Percentiles rank a stretch among this genome's conserved stretches.
Evolutionary conservation across 2,888 invertebrate species (phyloP).

Genomic region (Nomada ruficornis): DNA sequence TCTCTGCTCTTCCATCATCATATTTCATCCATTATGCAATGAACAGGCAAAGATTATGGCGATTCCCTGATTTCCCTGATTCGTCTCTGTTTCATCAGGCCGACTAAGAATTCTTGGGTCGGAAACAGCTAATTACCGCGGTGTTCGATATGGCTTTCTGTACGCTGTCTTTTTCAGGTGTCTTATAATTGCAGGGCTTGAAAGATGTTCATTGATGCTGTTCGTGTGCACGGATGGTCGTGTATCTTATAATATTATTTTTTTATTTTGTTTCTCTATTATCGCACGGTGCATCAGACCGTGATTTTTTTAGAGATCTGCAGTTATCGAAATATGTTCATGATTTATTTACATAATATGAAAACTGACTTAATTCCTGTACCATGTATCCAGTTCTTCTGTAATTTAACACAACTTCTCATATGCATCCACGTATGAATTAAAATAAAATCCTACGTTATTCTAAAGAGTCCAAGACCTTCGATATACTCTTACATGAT

Average conservation of each 20-base stretch:
- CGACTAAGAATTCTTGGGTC: slow-evolving; percentile 16
- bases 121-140: slow-evolving; percentile 47
- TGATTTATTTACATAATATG: not conserved
- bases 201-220: slow-evolving; percentile 49
- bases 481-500: not conserved
- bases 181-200: slow-evolving; percentile 34
- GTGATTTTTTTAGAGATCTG: too few relatives aligned
- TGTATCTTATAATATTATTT: not conserved
- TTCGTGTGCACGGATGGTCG: not conserved
- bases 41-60: slow-evolving; percentile 22
- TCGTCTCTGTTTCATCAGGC: slow-evolving; percentile 37
- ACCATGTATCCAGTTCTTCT: not conserved
- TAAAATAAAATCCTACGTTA: slow-evolving; percentile 5
- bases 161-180: slow-evolving; percentile 15
- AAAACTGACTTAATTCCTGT: not conserved
- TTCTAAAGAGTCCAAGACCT: slow-evolving; percentile 1
- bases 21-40: slow-evolving; percentile 43
- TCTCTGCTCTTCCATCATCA: not conserved
- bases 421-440: not conserved
- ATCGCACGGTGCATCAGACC: not conserved
- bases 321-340: not conserved
- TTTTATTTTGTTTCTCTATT: too few relatives aligned
- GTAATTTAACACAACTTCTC: slow-evolving; percentile 1
- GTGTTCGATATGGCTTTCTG: slow-evolving; percentile 35
- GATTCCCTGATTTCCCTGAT: slow-evolving; percentile 37